phyloP scores from a whole-genome alignment of 2,888 invertebrate genomes.

The Drosophila melanosoma region DNA sequence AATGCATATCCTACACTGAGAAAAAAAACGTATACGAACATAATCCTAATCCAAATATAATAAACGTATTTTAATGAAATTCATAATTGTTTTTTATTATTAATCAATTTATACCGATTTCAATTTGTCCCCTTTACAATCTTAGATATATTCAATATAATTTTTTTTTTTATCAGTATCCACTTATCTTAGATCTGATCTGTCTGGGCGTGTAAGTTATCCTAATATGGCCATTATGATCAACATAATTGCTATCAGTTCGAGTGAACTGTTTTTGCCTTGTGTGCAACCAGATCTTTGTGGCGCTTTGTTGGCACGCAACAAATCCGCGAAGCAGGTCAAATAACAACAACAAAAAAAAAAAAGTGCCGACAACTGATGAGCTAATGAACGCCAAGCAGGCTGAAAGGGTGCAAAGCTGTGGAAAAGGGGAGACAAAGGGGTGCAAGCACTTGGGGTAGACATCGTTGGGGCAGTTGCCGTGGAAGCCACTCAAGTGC shows the following conservation, averaged over 20 bases:
- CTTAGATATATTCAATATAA: too few relatives aligned
- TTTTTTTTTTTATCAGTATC: neutral
- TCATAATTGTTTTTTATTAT: neutral
- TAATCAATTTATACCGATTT: neutral
- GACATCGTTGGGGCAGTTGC: slow-evolving; percentile 1
- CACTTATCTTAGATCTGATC: neutral
- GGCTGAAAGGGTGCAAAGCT: neutral
- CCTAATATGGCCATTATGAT: neutral
- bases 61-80: neutral
- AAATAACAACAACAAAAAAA: slow-evolving; percentile 13
- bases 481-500: slow-evolving; percentile 43
- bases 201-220: too few relatives aligned
- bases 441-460: neutral
- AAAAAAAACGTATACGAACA: neutral
- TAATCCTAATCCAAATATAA: neutral
- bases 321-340: slow-evolving; percentile 26
- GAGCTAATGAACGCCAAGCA: slow-evolving; percentile 28
- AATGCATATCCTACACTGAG: slow-evolving; percentile 18
- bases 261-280: slow-evolving; percentile 18
- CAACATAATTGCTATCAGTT: neutral
- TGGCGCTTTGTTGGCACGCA: slow-evolving; percentile 10
- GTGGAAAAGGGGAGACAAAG: neutral
- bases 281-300: neutral
- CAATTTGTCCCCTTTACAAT: neutral
- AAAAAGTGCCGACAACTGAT: slow-evolving; percentile 19